Base-by-base conservation (phyloP, 2,888 invertebrate genomes). In the Folsomia candida region DNA sequence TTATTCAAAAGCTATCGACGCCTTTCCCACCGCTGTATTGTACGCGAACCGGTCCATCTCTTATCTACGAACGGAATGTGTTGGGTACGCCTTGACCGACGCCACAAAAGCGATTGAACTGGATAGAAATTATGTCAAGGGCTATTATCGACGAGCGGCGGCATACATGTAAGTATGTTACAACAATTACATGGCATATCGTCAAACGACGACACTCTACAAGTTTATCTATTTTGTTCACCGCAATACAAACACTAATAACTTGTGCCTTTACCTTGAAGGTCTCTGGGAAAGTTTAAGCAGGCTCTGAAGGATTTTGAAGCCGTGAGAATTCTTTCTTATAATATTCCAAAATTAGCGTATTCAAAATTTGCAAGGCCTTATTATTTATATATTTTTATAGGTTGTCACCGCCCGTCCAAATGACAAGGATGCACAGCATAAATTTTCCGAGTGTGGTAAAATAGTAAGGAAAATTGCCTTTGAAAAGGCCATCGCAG, bases 281-380 rank as follows among this genome's bases (percentile, higher is more conserved):
- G n/a, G n/a, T 94, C 97, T 27, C 85, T 98, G 82, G 97, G 98
- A 79, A 97, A 97, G 86, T 97, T 95, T 84, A 97, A 97, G 86
- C 87, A 92, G 85, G 99, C 99, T 11, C 87, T 98, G 78, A 91
- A 91, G 84, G 98, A 99, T 86, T 98, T 94, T 86, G 97, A 97
- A 89, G 90, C 92, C 84, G 95, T 95, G 86, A 87, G 89, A 87
- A 20, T 22, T 27, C n/a, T 27, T 60, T 6, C 26, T n/a, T 60
- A 67, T 20, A 28, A 24, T 1, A 18, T 64, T 64, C 18, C 29
- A 51, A 51, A 29, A 63, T 67, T 47, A 6, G 11, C 57, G 11
- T 26, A 28, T 37, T 47, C 47, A 11, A 47, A 47, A 11, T 47
- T n/a, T n/a, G n/a, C n/a, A n/a, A n/a, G 47, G 18, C 4, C 25